Evolutionary conservation across 1,140 invertebrate species (phyloP).

Genomic region (Diachasmimorpha longicaudata): DNA sequence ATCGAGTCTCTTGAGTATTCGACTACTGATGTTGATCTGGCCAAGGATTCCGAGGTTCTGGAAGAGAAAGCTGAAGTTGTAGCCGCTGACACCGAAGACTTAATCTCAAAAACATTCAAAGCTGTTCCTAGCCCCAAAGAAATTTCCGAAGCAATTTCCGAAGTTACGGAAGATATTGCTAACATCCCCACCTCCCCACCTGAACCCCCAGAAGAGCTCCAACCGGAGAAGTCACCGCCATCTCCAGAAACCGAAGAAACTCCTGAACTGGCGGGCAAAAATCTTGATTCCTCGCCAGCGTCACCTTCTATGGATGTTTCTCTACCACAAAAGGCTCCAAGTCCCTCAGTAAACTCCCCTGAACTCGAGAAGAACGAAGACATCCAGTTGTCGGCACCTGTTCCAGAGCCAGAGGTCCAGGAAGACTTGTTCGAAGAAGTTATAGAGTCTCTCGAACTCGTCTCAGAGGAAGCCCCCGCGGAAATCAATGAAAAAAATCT

Average conservation of each 20-base stretch:
- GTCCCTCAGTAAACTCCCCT: neutral
- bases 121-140: neutral
- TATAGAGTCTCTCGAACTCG: neutral
- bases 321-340: neutral
- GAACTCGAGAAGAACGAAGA: neutral
- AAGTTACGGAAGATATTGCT: too few relatives aligned
- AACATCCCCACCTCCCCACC: neutral
- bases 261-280: too few relatives aligned
- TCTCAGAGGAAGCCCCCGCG: neutral
- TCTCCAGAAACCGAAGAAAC: too few relatives aligned
- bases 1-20: too few relatives aligned
- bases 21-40: too few relatives aligned
- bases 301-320: neutral
- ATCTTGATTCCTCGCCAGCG: neutral
- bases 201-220: neutral
- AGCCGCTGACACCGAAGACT: neutral
- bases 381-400: neutral
- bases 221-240: neutral
- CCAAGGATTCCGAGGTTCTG: neutral
- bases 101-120: neutral
- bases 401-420: neutral
- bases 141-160: too few relatives aligned
- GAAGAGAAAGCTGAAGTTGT: neutral
- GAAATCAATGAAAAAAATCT: neutral
- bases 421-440: neutral